Evolutionary conservation across 2,797 vertebrate species (phyloP), one percentile per base, ranked within the genome.

Genomic region (Thaleichthys pacificus): DNA sequence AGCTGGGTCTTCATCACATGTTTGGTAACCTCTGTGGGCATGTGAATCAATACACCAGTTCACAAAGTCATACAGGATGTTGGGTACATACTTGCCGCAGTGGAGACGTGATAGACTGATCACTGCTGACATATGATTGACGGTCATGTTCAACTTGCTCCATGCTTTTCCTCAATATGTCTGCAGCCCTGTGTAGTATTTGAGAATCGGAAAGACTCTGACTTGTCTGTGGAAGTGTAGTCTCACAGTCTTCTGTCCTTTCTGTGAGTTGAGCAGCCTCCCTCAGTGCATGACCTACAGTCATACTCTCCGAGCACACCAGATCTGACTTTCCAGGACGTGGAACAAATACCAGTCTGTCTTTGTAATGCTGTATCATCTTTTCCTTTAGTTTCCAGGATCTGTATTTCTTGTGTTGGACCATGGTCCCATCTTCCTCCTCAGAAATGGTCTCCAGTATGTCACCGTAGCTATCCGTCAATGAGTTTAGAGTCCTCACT

Each of bases 201-300:
- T 61, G 68, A 22, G 28, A 54, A 51, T 69, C 73, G n/a, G 66
- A 56, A 11, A 62, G 64, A 62, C 28, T 57, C 51, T 66, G 14
- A 21, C 56, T 66, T 54, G 14, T 32, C 47, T 68, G 56, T 62
- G 72, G 66, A 74, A 68, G 57, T 51, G 38, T 51, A 21, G 66
- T 58, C 38, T 63, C 66, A 56, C 26, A 32, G 56, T 68, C 64
- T 26, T 24, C 58, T 76, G 64, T 57, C 21, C 15, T 61, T 72
- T 71, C 65, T 66, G 3, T 70, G 62, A 72, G 58, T 62, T 62
- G 57, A 56, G 74, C n/a, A n/a, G n/a, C n/a, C n/a, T n/a, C n/a
- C n/a, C n/a, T n/a, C 74, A 77, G 6, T 68, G 75, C 75, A 77
- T 42, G 19, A 60, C 75, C 75, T 38, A 77, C 7, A 11, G 75